These are phyloP conservation scores for Grallaria varia DNA, from an alignment of 2,113 vertebrate species.

Conservation along the genomic window DNA sequence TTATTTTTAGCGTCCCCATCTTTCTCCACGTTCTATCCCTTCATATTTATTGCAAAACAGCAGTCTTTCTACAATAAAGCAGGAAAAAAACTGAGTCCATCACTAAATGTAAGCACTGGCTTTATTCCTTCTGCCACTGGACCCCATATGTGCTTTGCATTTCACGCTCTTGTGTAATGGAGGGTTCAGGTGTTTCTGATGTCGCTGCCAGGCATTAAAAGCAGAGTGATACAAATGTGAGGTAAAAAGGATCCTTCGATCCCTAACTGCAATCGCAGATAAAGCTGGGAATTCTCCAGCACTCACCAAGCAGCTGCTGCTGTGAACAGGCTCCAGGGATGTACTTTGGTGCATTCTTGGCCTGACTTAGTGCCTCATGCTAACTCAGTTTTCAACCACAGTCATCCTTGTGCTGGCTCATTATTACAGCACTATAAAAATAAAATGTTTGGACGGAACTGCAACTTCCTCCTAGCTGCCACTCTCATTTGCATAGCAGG, in stretches of 20 bases:
- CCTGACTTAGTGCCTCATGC: not conserved
- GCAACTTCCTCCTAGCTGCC: not conserved
- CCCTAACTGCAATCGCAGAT: not conserved
- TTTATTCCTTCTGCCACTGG: not conserved
- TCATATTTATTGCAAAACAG: not conserved
- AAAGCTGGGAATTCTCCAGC: conserved; percentile 62
- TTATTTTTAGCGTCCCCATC: not conserved
- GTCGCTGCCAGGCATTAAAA: conserved; percentile 44
- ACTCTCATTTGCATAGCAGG: not conserved
- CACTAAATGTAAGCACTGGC: not conserved
- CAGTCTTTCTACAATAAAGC: not conserved
- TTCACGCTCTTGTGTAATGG: not conserved
- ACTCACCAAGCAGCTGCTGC: conserved; percentile 55
- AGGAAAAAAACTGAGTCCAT: not conserved
- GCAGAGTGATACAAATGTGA: conserved; percentile 12
- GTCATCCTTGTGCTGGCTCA: conserved; percentile 25
- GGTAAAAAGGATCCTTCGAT: conserved; percentile 6
- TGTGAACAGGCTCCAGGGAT: conserved; percentile 54
- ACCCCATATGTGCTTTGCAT: not conserved
- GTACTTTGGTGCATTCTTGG: conserved; percentile 62
- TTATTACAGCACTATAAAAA: conserved; percentile 31
- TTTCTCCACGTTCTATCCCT: not conserved
- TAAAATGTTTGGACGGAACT: not conserved
- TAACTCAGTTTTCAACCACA: conserved; percentile 52
- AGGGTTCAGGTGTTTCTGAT: conserved; percentile 51